Evolutionary conservation across 30 jellyfish, hydroid and myxozoan genomes (phyloP).

Genomic region (Turritopsis dohrnii): DNA sequence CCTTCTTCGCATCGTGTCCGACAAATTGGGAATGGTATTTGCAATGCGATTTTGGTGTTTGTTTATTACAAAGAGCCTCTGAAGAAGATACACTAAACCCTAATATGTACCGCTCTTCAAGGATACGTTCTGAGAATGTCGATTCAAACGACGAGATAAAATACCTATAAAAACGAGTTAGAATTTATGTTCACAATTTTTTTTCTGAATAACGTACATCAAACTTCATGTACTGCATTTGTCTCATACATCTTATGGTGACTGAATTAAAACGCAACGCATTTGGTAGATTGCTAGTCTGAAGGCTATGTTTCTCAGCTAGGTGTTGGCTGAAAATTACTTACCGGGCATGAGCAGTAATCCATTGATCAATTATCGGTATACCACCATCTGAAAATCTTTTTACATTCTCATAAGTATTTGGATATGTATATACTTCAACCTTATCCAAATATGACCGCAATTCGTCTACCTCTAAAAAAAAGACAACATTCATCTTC

Average conservation of each 20-base stretch:
- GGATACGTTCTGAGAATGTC: constrained; percentile 67
- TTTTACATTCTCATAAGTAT: constrained; percentile 34
- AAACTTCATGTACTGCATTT: background rate
- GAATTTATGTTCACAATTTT: too few relatives aligned
- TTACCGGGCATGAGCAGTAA: constrained; percentile 79
- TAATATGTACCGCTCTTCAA: constrained; percentile 67
- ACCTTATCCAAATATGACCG: constrained; percentile 45
- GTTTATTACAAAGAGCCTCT: background rate
- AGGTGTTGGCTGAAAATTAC: too few relatives aligned
- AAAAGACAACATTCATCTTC: constrained; percentile 1
- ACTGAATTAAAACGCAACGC: too few relatives aligned
- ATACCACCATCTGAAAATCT: constrained; percentile 84
- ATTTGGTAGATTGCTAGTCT: too few relatives aligned
- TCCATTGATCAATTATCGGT: constrained; percentile 89
- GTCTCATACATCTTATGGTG: too few relatives aligned
- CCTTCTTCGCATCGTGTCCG: background rate
- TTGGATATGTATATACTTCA: constrained; percentile 30
- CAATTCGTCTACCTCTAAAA: constrained; percentile 67
- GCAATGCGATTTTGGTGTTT: background rate
- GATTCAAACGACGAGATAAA: constrained; percentile 67
- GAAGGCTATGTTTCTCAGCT: too few relatives aligned
- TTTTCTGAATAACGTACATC: too few relatives aligned
- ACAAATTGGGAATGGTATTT: background rate
- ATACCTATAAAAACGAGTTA: constrained; percentile 3
- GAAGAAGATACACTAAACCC: constrained; percentile 48